Evolutionary conservation across 2,888 invertebrate genomes (phyloP).

Genomic region (Eilema depressum): DNA sequence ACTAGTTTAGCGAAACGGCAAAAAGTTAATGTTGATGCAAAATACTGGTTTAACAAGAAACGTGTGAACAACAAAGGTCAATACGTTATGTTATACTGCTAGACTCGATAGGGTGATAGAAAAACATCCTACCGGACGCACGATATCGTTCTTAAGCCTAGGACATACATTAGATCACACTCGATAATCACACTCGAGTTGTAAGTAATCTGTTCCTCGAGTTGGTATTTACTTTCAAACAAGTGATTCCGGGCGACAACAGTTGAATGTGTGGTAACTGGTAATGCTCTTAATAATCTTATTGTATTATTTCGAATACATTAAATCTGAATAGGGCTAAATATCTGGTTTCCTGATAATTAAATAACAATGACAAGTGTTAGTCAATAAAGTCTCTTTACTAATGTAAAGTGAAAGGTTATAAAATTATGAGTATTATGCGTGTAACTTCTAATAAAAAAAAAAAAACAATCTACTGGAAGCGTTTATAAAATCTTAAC

Average conservation of each 20-base stretch:
- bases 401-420: not conserved
- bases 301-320: not conserved
- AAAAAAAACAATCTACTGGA: too few species aligned
- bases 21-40: constrained; percentile 36
- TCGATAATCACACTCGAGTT: constrained; percentile 18
- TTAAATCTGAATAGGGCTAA: not conserved
- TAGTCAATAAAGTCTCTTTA: not conserved
- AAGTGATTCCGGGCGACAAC: not conserved
- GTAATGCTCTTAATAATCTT: not conserved
- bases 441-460: too few species aligned
- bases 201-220: not conserved
- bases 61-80: constrained; percentile 47
- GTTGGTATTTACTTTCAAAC: constrained; percentile 17
- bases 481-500: not conserved
- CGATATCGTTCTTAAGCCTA: constrained; percentile 37
- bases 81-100: constrained; percentile 43
- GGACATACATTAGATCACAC: constrained; percentile 34
- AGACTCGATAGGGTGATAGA: constrained; percentile 42
- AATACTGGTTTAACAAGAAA: constrained; percentile 41
- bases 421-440: too few species aligned
- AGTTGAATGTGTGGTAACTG: not conserved
- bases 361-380: not conserved
- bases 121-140: constrained; percentile 41
- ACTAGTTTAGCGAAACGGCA: constrained; percentile 12
- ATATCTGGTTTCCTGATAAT: not conserved